Conservation (phyloP, 2,888 invertebrate genomes). For the Acronicta psi region DNA sequence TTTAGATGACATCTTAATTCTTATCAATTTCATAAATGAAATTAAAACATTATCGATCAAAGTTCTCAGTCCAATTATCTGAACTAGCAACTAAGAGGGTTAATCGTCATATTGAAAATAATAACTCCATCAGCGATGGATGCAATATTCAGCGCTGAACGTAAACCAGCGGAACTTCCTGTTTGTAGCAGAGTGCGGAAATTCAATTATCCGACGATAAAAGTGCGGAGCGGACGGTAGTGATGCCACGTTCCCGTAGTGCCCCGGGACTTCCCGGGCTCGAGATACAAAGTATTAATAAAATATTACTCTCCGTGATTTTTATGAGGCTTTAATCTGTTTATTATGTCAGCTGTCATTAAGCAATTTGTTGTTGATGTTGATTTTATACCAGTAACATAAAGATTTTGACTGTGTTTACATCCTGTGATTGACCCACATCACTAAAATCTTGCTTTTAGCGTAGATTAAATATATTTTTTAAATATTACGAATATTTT, state of each 20-base stretch:
- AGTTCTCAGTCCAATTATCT: conserved; percentile 51
- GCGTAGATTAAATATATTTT: too few relatives aligned
- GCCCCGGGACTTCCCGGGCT: conserved; percentile 40
- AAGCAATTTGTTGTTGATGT: not conserved
- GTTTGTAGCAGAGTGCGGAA: conserved; percentile 84
- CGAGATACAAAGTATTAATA: conserved; percentile 49
- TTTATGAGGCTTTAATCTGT: conserved; percentile 24
- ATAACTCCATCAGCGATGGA: conserved; percentile 75
- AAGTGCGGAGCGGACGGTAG: conserved; percentile 72
- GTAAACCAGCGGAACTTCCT: conserved; percentile 79
- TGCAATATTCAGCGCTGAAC: conserved; percentile 77
- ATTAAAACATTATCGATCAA: conserved; percentile 21
- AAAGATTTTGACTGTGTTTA: too few relatives aligned
- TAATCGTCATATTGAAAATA: conserved; percentile 74
- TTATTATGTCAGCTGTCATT: conserved; percentile 6
- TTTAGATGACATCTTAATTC: not conserved
- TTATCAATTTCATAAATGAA: not conserved
- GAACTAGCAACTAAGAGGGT: conserved; percentile 55
- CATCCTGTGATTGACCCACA: too few relatives aligned
- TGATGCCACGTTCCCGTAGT: conserved; percentile 58
- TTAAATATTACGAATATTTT: too few relatives aligned
- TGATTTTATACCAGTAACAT: too few relatives aligned
- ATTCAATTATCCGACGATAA: conserved; percentile 86
- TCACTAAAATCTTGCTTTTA: too few relatives aligned
- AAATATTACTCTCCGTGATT: conserved; percentile 23